Conservation (phyloP, 1,140 invertebrate genomes). For the Ooceraea biroi region DNA sequence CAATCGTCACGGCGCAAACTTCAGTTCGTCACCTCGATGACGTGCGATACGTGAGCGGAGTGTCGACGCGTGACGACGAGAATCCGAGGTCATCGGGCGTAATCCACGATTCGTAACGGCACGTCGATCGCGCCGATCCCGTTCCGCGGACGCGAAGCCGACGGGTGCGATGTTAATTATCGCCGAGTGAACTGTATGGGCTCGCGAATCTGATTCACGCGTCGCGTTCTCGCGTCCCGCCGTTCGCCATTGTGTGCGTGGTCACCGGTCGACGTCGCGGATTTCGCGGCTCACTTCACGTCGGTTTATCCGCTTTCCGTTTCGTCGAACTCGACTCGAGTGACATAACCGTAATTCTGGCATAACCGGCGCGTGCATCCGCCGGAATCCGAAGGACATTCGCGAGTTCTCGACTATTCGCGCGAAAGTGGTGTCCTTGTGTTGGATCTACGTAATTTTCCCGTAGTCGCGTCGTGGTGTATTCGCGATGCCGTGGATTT, state of each 20-base stretch:
- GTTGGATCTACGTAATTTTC: background rate
- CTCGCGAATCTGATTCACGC: background rate
- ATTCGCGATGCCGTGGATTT: slow-evolving; percentile 43
- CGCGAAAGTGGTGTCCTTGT: slow-evolving; percentile 15
- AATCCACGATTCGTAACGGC: slow-evolving; percentile 6
- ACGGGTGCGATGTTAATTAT: background rate
- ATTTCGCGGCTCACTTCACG: no score
- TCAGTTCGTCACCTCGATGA: slow-evolving; percentile 1
- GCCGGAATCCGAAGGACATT: no score
- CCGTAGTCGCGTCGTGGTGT: background rate
- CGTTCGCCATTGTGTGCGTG: no score
- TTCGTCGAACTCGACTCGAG: no score
- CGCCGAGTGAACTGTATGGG: background rate
- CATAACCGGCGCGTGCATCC: background rate
- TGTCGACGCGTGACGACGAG: background rate
- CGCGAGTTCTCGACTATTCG: background rate
- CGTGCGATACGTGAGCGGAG: background rate
- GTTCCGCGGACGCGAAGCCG: background rate
- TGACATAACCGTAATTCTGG: no score
- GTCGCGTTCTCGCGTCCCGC: background rate
- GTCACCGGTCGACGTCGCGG: no score
- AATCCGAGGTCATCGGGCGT: slow-evolving; percentile 16
- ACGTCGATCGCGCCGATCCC: background rate
- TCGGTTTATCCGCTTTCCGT: no score
- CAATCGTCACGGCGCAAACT: background rate